Conservation (phyloP, 1,140 invertebrate genomes). For the Elymnias hypermnestra region DNA sequence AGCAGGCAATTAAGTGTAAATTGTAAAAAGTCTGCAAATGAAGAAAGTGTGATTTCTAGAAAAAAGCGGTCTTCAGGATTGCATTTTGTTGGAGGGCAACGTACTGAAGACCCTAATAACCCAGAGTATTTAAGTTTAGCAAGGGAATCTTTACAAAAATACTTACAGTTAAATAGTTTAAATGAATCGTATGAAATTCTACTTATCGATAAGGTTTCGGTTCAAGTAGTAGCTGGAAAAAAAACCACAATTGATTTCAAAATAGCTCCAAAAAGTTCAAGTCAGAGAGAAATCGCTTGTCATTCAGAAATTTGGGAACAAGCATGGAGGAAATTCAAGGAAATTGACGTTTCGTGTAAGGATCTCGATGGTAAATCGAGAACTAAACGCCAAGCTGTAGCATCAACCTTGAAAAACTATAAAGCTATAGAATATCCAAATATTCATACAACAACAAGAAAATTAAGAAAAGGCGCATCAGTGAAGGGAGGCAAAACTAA, state of each 20-base stretch:
- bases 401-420: conserved; percentile 15
- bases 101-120: conserved; percentile 21
- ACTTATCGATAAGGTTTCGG: conserved; percentile 28
- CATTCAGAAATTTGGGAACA: conserved; percentile 32
- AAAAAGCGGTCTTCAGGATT: conserved; percentile 21
- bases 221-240: conserved; percentile 30
- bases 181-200: conserved; percentile 26
- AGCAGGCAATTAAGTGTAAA: conserved; percentile 62
- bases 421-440: not conserved
- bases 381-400: conserved; percentile 10
- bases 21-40: conserved; percentile 42
- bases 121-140: conserved; percentile 30
- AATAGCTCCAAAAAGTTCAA: conserved; percentile 16
- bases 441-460: not conserved
- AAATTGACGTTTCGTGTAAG: conserved; percentile 25
- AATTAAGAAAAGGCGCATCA: not conserved
- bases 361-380: conserved; percentile 3
- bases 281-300: conserved; percentile 25
- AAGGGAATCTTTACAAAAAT: conserved; percentile 34
- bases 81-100: conserved; percentile 17
- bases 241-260: conserved; percentile 34
- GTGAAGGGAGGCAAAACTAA: conserved; percentile 15
- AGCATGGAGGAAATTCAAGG: conserved; percentile 29
- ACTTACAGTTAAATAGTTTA: conserved; percentile 16
- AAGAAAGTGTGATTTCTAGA: conserved; percentile 10